Conservation (phyloP, 2,888 invertebrate genomes). For the Leucophenga maculata region DNA sequence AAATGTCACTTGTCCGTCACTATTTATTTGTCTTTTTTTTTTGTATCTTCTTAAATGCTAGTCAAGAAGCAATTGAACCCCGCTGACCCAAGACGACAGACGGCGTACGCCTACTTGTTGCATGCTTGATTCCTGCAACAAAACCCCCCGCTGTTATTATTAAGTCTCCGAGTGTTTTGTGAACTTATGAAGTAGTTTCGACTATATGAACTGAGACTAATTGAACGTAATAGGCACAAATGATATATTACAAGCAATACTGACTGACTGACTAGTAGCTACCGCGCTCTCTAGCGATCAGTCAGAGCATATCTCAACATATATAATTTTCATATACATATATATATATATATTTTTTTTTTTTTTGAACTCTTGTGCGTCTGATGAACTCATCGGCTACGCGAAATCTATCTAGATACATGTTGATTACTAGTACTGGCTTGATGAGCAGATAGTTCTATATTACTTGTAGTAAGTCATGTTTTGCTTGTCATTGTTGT, state of each 20-base stretch:
- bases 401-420: constrained; percentile 2
- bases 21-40: neutral
- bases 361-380: constrained; percentile 54
- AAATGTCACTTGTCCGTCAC: constrained; percentile 38
- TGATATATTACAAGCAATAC: constrained; percentile 36
- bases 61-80: constrained; percentile 55
- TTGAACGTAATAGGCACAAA: constrained; percentile 63
- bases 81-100: constrained; percentile 39
- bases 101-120: neutral
- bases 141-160: too few species aligned
- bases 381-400: constrained; percentile 53
- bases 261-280: constrained; percentile 2
- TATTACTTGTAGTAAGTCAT: neutral
- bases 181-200: constrained; percentile 17
- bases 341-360: too few species aligned
- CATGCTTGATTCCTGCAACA: neutral
- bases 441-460: neutral
- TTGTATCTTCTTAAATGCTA: constrained; percentile 7
- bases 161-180: neutral
- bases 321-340: neutral
- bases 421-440: neutral
- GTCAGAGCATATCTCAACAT: neutral
- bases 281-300: neutral
- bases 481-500: neutral
- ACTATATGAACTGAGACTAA: constrained; percentile 50